Evolutionary conservation across 2,888 invertebrate genomes (phyloP).

Genomic region (Polylopha cassiicola): DNA sequence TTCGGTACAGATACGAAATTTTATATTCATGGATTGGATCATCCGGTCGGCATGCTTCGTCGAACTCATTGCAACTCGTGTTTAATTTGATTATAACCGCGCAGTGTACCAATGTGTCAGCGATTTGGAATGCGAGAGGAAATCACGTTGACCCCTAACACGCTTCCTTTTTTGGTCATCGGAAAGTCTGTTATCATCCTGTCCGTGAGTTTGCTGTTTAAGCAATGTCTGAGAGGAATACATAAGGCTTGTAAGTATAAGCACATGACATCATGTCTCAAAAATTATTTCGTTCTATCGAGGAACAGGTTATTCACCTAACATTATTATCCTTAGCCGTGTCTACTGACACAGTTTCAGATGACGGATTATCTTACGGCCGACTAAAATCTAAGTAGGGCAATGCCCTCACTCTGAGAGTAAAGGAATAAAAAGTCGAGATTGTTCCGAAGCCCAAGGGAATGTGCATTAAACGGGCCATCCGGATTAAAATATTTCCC

Average conservation of each 20-base stretch:
- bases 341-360: conserved; percentile 55
- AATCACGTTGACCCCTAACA: conserved; percentile 68
- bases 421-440: conserved; percentile 48
- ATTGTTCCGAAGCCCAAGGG: conserved; percentile 57
- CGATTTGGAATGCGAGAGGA: conserved; percentile 68
- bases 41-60: conserved; percentile 53
- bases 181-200: conserved; percentile 53
- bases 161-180: conserved; percentile 60
- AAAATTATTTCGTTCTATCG: conserved; percentile 36
- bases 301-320: conserved; percentile 46
- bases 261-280: conserved; percentile 38
- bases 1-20: conserved; percentile 45
- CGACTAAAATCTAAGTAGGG: conserved; percentile 46
- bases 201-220: conserved; percentile 34
- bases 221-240: conserved; percentile 25
- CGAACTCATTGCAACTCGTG: conserved; percentile 55
- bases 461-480: conserved; percentile 72
- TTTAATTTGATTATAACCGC: conserved; percentile 61
- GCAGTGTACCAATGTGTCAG: conserved; percentile 60
- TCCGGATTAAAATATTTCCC: conserved; percentile 75
- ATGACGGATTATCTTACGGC: conserved; percentile 45
- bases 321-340: conserved; percentile 47
- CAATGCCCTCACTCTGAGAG: conserved; percentile 44
- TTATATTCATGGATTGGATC: conserved; percentile 57
- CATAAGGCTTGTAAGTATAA: conserved; percentile 27